phyloP scores from a whole-genome alignment of 1,140 invertebrate species.

The Zeugodacus cucurbitae region DNA sequence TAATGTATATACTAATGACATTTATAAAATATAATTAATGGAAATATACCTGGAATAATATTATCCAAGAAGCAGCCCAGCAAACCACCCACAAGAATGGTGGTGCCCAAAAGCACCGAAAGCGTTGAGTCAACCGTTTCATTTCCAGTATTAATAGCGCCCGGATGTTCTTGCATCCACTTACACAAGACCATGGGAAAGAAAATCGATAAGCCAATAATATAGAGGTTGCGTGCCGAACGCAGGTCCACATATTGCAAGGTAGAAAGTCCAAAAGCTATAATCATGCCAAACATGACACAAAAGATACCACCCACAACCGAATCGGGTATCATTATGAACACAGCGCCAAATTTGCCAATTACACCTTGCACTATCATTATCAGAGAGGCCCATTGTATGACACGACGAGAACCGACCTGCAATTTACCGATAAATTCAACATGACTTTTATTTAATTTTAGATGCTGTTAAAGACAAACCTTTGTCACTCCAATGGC shows the following conservation, averaged over 20 bases:
- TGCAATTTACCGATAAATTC: slow-evolving; percentile 56
- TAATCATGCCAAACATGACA: slow-evolving; percentile 89
- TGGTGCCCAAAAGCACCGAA: slow-evolving; percentile 83
- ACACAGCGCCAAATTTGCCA: slow-evolving; percentile 85
- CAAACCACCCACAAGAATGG: slow-evolving; percentile 85
- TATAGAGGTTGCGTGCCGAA: slow-evolving; percentile 85
- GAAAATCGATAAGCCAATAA: slow-evolving; percentile 89
- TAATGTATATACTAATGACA: neutral
- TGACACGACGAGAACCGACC: slow-evolving; percentile 87
- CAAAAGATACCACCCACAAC: slow-evolving; percentile 90
- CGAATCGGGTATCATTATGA: slow-evolving; percentile 89
- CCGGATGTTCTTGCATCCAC: slow-evolving; percentile 77
- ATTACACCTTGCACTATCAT: slow-evolving; percentile 85
- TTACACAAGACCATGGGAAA: slow-evolving; percentile 83
- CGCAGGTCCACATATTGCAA: slow-evolving; percentile 85
- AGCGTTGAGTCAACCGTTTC: slow-evolving; percentile 79
- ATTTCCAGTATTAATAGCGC: slow-evolving; percentile 76
- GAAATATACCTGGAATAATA: slow-evolving; percentile 79
- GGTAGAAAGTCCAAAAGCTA: slow-evolving; percentile 84
- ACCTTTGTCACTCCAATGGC: slow-evolving; percentile 83
- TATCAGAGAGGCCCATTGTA: slow-evolving; percentile 81
- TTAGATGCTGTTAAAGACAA: neutral
- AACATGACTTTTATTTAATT: neutral
- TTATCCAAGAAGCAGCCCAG: slow-evolving; percentile 87
- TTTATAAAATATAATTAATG: neutral